Evolutionary conservation across 2,113 vertebrate genomes (phyloP), one percentile per base, ranked within the genome.

Genomic region (Columbina picui): DNA sequence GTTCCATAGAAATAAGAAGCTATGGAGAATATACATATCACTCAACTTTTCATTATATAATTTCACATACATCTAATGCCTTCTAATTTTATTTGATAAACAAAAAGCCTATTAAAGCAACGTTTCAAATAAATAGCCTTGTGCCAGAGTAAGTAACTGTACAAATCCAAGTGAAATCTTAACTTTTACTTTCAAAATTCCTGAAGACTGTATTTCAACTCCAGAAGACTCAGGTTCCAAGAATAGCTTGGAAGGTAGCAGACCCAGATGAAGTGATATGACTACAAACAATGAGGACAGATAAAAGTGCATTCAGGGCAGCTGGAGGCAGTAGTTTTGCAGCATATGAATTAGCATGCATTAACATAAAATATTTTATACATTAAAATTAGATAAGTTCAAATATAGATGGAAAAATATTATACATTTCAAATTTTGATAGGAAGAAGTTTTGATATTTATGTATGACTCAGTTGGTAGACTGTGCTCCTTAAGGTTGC

Each of bases 1-100:
- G 2, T 59, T 68, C 12, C n/a, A 7, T 17, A n/a, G 3, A 32
- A 84, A 39, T 32, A 89, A 71, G 22, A 81, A 56, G 41, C 13
- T 26, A 17, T 13, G 30, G 12, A 38, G 12, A 71, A 47, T 29
- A 68, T 29, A 59, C 39, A 20, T 52, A 63, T 21, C 18, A 55
- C 4, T 59, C 8, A 52, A 57, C 17, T 55, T 84, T 26, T 41
- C 0, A 0, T 45, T 65, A 19, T 10, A 18, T 34, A 55, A 36
- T 63, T 91, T 89, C 41, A 8, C 10, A 75, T 41, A 16, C 1
- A 22, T 53, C 47, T 7, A 36, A 11, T 1, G 61, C 52, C 47
- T 61, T 13, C 7, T 81, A 19, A 29, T 70, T 84, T 34, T 70
- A 34, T 80, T 64, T 84, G 9, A 7, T 84, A 70, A 73, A 67